phyloP scores from a whole-genome alignment of 2,113 vertebrate genomes.

The Sander vitreus region DNA sequence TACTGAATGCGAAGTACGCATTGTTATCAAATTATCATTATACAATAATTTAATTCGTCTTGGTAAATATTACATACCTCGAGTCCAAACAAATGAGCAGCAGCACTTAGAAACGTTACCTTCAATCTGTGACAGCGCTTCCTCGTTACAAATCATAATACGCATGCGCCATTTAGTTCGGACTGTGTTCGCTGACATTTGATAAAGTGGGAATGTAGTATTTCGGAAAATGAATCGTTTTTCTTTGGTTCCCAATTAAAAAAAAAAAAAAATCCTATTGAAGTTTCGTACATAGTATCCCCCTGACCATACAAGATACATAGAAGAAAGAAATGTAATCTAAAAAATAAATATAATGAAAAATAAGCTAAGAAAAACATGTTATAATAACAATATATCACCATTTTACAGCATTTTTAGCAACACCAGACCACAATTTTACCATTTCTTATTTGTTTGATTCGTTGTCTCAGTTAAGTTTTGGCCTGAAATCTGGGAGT shows the following conservation, averaged over 20 bases:
- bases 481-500: background rate
- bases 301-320: too few relatives aligned
- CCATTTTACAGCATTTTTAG: too few relatives aligned
- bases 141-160: background rate
- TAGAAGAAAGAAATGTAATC: too few relatives aligned
- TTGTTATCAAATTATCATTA: background rate
- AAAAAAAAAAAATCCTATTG: too few relatives aligned
- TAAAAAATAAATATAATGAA: too few relatives aligned
- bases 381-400: too few relatives aligned
- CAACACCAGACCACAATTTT: background rate
- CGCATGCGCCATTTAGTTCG: constrained; percentile 30
- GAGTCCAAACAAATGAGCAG: constrained; percentile 5
- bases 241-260: too few relatives aligned
- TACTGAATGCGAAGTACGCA: too few relatives aligned
- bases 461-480: background rate
- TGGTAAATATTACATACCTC: constrained; percentile 27
- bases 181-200: background rate
- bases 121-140: constrained; percentile 28
- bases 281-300: too few relatives aligned
- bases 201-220: constrained; percentile 14
- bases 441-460: background rate
- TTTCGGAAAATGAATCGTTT: too few relatives aligned
- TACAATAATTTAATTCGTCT: background rate
- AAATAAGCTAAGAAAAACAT: too few relatives aligned
- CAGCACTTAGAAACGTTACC: background rate